These are phyloP conservation scores for Oscheius sp. DNA, from an alignment of 2,888 invertebrate genomes.

Conservation along the genomic window DNA sequence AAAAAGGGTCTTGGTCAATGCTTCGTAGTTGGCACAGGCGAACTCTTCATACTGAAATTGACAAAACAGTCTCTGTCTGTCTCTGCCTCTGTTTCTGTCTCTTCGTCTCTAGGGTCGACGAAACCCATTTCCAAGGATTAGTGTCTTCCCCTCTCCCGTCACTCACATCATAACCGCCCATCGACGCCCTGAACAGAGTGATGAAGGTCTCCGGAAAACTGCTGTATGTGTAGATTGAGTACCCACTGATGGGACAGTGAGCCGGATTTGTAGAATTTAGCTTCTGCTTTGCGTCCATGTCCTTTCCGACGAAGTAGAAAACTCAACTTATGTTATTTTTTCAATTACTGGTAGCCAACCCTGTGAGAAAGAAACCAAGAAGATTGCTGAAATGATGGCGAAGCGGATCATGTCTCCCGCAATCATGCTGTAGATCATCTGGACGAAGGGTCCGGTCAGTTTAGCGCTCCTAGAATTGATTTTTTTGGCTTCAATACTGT, in stretches of 20 bases:
- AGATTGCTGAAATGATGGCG: conserved; percentile 93
- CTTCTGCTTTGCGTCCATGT: conserved; percentile 74
- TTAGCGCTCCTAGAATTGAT: conserved; percentile 61
- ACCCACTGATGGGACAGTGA: conserved; percentile 71
- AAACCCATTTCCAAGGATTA: too few relatives aligned
- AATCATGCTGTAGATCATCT: conserved; percentile 99
- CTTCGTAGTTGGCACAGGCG: conserved; percentile 88
- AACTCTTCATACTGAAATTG: conserved; percentile 89
- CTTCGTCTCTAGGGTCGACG: too few relatives aligned
- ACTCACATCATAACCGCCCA: conserved; percentile 96
- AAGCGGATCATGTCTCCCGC: conserved; percentile 98
- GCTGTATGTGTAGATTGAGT: conserved; percentile 75
- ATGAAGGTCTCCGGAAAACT: conserved; percentile 93
- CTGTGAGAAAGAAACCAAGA: conserved; percentile 94
- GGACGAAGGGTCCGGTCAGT: conserved; percentile 96
- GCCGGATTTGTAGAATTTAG: conserved; percentile 62
- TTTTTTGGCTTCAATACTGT: neutral
- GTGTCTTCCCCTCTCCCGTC: too few relatives aligned
- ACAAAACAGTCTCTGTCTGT: neutral
- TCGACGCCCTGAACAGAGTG: conserved; percentile 95
- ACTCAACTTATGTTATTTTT: conserved; percentile 70
- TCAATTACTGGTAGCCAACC: conserved; percentile 76
- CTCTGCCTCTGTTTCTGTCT: too few relatives aligned
- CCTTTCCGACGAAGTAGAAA: conserved; percentile 87
- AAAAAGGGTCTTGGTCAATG: conserved; percentile 93